phyloP scores from a whole-genome alignment of 2,113 vertebrate species.

The Malurus elegans region DNA sequence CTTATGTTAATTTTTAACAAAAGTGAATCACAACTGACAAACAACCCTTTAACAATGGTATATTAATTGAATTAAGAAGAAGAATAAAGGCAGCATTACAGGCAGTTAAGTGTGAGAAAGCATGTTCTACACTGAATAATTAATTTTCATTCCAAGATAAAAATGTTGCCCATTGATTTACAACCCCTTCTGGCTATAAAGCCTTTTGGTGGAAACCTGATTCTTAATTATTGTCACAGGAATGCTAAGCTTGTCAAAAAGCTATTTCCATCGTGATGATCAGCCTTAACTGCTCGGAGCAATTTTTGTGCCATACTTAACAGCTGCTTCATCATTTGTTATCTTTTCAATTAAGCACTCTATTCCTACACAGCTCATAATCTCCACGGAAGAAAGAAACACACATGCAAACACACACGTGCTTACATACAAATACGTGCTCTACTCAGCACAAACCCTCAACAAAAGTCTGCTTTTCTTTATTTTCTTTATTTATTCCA shows the following conservation, averaged over 20 bases:
- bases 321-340: conserved; percentile 77
- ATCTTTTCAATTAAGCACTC: conserved; percentile 65
- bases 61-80: conserved; percentile 51
- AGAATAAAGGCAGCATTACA: conserved; percentile 33
- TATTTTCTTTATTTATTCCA: too few species aligned
- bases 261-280: conserved; percentile 74
- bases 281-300: conserved; percentile 69
- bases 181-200: conserved; percentile 73
- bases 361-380: not conserved
- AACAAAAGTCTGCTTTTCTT: not conserved
- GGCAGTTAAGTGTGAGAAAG: conserved; percentile 68
- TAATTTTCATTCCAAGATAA: conserved; percentile 77
- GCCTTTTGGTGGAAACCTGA: conserved; percentile 77
- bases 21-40: conserved; percentile 26
- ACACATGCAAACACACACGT: not conserved
- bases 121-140: conserved; percentile 79
- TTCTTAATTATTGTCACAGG: conserved; percentile 78
- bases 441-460: not conserved
- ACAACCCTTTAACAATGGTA: conserved; percentile 17
- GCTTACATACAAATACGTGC: not conserved
- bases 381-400: not conserved
- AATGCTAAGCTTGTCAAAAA: conserved; percentile 73
- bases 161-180: conserved; percentile 81
- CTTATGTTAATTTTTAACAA: conserved; percentile 39
- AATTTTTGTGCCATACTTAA: conserved; percentile 58